A percentile compares a stretch with the other conserved stretches of the same genome.
Conservation (phyloP, 2,113 vertebrate species). For the Cyanocitta stelleri region DNA sequence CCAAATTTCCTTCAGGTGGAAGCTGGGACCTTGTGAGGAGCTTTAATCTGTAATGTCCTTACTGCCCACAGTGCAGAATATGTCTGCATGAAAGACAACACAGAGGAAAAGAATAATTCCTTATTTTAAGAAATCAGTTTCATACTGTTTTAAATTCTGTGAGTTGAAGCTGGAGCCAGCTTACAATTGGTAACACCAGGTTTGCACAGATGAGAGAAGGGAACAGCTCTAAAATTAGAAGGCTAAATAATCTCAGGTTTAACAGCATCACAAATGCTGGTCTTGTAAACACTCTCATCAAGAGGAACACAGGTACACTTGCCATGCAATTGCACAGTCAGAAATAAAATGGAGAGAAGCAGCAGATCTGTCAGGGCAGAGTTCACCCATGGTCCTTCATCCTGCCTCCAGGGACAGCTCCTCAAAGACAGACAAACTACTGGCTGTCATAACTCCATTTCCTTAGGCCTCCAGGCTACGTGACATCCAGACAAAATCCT, state of each 20-base stretch:
- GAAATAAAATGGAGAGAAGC: not conserved
- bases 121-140: not conserved
- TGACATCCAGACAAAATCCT: constrained; percentile 60
- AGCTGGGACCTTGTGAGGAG: not conserved
- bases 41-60: not conserved
- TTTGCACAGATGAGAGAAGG: not conserved
- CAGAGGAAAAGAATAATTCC: not conserved
- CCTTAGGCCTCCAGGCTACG: constrained; percentile 68
- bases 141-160: not conserved
- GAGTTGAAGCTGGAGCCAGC: not conserved
- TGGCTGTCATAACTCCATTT: constrained; percentile 67
- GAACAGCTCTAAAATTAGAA: constrained; percentile 10
- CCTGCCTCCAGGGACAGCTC: constrained; percentile 7
- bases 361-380: not conserved
- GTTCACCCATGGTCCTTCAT: not conserved
- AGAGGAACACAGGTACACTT: not conserved
- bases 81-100: not conserved
- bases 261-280: not conserved
- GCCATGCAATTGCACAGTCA: not conserved
- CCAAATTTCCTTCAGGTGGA: not conserved
- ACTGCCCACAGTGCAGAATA: not conserved
- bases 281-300: not conserved
- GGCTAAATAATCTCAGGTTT: not conserved
- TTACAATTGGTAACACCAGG: not conserved
- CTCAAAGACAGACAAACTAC: constrained; percentile 60